phyloP scores from a whole-genome alignment of 1,140 invertebrate species.

The Hyles euphorbiae region DNA sequence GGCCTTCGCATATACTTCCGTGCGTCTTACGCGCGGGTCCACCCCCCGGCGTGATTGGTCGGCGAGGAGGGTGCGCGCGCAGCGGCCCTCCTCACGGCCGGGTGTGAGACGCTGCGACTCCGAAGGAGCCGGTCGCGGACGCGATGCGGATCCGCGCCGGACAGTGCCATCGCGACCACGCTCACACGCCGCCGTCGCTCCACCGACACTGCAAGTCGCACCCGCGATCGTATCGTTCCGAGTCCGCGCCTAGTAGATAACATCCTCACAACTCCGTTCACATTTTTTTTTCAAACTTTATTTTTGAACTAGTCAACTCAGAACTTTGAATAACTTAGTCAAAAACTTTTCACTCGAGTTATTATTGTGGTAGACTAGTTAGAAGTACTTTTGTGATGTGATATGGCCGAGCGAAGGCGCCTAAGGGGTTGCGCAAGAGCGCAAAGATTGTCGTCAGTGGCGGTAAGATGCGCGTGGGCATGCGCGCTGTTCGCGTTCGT shows the following conservation, averaged over 20 bases:
- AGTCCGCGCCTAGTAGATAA: constrained; percentile 20
- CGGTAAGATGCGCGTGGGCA: constrained; percentile 58
- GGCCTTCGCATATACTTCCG: constrained; percentile 74
- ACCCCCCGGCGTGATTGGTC: constrained; percentile 63
- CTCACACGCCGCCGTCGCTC: constrained; percentile 34
- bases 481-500: constrained; percentile 51
- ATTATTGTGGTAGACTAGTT: constrained; percentile 3
- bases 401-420: constrained; percentile 51
- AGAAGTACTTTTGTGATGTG: constrained; percentile 58
- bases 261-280: not conserved
- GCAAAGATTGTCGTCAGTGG: constrained; percentile 29
- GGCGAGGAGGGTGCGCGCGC: constrained; percentile 56
- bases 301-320: too few relatives aligned
- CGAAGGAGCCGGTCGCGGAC: constrained; percentile 59
- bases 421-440: constrained; percentile 27
- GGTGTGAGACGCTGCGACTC: constrained; percentile 53
- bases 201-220: not conserved
- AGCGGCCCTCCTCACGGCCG: constrained; percentile 57
- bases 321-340: too few relatives aligned
- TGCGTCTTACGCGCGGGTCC: constrained; percentile 68
- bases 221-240: constrained; percentile 15
- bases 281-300: not conserved
- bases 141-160: constrained; percentile 51
- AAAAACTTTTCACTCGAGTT: constrained; percentile 5
- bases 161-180: constrained; percentile 58